Evolutionary conservation across 2,797 vertebrate genomes (phyloP), one percentile per base, ranked within the genome.

Genomic region (Melanotaenia trifasciata): DNA sequence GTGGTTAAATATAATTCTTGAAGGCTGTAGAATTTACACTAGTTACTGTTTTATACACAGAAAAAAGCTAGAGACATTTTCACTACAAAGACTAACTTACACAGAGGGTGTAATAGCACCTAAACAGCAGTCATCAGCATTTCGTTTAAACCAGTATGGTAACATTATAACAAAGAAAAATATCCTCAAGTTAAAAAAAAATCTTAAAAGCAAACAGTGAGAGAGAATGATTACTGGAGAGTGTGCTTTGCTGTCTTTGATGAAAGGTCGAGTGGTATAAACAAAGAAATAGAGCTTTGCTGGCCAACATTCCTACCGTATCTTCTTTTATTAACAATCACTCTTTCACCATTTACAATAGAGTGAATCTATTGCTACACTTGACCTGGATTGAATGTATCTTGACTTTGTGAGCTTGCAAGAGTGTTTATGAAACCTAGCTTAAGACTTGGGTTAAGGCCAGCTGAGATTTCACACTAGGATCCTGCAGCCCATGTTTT

Each of bases 301-400:
- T 54, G 18, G 45, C 50, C 58, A 62, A 8, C 30, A 56, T 35
- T 79, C 26, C 58, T 76, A 64, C 28, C 3, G 61, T 53, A 35
- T 65, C 30, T 78, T 20, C 30, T 16, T 57, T 68, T 45, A 64
- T 71, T 73, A 70, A 83, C 5, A 18, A 57, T 28, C 33, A 28
- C 20, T 40, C 2, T 43, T 30, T 26, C 11, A 35, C 28, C 8
- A 58, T 67, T 66, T 51, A 38, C 32, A 71, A 2, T 65, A 20
- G 24, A 56, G 30, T 68, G 38, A 64, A 57, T 0, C 54, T 14
- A 26, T 63, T 12, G 38, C 26, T 9, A 57, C 13, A 16, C 26
- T 56, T 56, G 13, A 16, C 43, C 24, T 8, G 53, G 14, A 16
- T 30, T 56, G 16, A 30, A 28, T 18, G 2, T 30, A 30, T 32